Evolutionary conservation across 2,113 vertebrate genomes (phyloP).

Genomic region (Podiceps cristatus): DNA sequence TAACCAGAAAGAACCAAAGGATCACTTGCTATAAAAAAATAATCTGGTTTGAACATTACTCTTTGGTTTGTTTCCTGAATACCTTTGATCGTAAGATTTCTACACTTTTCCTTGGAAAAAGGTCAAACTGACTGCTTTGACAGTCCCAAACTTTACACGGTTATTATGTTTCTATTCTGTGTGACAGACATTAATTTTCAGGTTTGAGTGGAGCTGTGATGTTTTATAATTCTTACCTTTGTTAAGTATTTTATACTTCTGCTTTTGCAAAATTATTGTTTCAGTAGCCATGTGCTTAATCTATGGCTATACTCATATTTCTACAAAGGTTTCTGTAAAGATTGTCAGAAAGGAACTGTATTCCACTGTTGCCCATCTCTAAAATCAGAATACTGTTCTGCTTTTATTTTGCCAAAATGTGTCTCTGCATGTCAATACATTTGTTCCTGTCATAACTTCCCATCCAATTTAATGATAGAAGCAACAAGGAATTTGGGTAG

Average conservation of each 20-base stretch:
- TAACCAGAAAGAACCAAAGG: neutral
- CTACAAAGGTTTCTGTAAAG: neutral
- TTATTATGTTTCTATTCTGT: neutral
- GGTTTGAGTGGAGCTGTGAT: neutral
- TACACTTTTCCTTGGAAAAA: neutral
- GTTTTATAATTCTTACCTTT: neutral
- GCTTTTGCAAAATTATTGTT: neutral
- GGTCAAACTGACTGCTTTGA: neutral
- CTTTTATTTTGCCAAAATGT: neutral
- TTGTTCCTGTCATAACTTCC: neutral
- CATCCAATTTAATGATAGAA: neutral
- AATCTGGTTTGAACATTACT: neutral
- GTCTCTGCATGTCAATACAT: neutral
- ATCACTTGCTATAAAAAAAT: neutral
- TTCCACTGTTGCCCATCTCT: neutral
- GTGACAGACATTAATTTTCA: neutral
- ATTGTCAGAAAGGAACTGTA: neutral
- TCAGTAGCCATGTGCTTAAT: neutral
- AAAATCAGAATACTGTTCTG: neutral
- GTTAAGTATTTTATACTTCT: neutral
- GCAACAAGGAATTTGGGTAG: rapidly evolving
- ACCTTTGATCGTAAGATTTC: neutral
- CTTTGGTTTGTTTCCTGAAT: neutral
- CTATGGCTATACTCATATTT: neutral
- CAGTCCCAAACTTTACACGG: neutral